Evolutionary conservation across 1,140 invertebrate genomes (phyloP).

Genomic region (Drosophila varians): DNA sequence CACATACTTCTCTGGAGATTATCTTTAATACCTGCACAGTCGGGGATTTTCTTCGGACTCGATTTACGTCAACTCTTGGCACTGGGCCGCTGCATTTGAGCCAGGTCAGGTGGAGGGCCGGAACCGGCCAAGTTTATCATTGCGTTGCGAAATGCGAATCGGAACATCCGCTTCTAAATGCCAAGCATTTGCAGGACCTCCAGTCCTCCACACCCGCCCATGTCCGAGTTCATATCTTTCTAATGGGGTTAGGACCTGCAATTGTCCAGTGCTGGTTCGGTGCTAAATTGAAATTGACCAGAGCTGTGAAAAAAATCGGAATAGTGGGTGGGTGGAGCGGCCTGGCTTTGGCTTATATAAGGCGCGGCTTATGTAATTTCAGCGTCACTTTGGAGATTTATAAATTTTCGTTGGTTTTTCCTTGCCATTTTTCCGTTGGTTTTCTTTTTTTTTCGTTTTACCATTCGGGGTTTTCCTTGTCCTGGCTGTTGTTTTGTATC

Average conservation of each 20-base stretch:
- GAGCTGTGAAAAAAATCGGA: constrained; percentile 10
- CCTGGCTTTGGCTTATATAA: constrained; percentile 42
- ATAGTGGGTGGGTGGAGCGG: not conserved
- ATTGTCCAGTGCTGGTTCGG: constrained; percentile 48
- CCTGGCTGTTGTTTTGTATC: constrained; percentile 21
- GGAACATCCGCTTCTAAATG: constrained; percentile 80
- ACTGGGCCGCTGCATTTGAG: not conserved
- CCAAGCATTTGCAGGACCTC: constrained; percentile 47
- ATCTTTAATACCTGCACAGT: not conserved
- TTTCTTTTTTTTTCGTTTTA: constrained; percentile 2
- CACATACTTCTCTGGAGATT: not conserved
- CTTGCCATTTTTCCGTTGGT: constrained; percentile 25
- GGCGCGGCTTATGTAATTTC: constrained; percentile 73
- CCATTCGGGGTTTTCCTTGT: not conserved
- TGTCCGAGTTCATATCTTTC: constrained; percentile 30
- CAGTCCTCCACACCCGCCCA: constrained; percentile 9
- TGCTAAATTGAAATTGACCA: constrained; percentile 60
- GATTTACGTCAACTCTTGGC: constrained; percentile 6
- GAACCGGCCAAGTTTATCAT: constrained; percentile 72
- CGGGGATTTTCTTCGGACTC: not conserved
- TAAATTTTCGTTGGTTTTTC: constrained; percentile 66
- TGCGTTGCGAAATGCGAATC: constrained; percentile 78
- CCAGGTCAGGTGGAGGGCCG: constrained; percentile 47
- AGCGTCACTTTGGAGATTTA: constrained; percentile 76
- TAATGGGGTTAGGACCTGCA: constrained; percentile 51